phyloP scores from a whole-genome alignment of 2,113 vertebrate genomes.

The Macaca mulatta region DNA sequence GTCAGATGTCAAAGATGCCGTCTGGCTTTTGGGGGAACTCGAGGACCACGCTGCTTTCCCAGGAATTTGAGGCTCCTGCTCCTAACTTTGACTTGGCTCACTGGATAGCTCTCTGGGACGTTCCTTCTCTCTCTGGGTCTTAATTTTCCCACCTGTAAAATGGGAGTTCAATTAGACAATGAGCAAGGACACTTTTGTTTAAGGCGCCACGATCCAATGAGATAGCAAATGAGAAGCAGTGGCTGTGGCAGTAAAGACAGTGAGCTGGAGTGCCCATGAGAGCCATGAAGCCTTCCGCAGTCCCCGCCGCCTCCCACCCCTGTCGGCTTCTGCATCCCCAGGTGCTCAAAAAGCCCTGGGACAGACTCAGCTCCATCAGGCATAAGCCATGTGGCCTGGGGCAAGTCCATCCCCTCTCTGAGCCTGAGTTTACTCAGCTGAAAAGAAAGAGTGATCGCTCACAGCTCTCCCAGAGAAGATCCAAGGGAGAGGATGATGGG shows the following conservation, averaged over 20 bases:
- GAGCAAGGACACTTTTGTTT: not conserved
- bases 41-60: not conserved
- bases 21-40: not conserved
- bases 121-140: not conserved
- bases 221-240: not conserved
- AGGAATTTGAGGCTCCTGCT: not conserved
- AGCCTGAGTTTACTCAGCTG: not conserved
- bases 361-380: not conserved
- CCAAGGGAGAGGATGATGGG: not conserved
- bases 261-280: not conserved
- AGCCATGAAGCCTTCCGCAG: accelerated
- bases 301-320: not conserved
- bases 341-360: not conserved
- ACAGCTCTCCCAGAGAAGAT: not conserved
- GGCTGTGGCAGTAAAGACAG: not conserved
- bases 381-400: not conserved
- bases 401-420: not conserved
- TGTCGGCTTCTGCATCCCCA: not conserved
- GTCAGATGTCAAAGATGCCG: not conserved
- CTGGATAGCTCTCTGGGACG: not conserved
- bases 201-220: not conserved
- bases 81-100: not conserved
- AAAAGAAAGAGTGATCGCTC: not conserved
- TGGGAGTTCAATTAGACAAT: not conserved
- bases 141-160: constrained; percentile 42